Evolutionary conservation across 2,888 invertebrate species (phyloP).

Genomic region (Cephus nigrinus): DNA sequence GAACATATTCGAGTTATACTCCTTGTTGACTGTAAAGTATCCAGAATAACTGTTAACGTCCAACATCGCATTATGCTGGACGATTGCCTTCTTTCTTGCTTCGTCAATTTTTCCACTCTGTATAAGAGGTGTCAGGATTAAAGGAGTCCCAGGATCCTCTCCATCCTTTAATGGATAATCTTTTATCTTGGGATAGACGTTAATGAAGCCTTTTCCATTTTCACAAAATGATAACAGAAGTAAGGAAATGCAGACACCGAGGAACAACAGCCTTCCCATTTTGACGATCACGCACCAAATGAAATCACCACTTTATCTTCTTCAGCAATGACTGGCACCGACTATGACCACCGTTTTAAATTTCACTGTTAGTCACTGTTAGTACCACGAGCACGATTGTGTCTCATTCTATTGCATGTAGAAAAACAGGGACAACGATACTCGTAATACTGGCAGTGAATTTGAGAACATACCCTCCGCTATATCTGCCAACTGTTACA

Average conservation of each 20-base stretch:
- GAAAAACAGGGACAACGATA: no score
- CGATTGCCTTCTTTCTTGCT: slow-evolving; percentile 71
- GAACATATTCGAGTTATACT: slow-evolving; percentile 84
- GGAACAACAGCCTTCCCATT: not conserved
- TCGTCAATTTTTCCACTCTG: slow-evolving; percentile 77
- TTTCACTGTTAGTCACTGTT: no score
- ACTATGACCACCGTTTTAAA: no score
- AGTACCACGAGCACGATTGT: no score
- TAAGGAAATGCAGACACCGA: not conserved
- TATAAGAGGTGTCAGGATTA: slow-evolving; percentile 81
- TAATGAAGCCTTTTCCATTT: slow-evolving; percentile 23
- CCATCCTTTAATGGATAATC: slow-evolving; percentile 29
- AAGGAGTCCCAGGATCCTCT: slow-evolving; percentile 69
- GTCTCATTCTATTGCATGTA: no score
- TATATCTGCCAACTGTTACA: not conserved
- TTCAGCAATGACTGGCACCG: not conserved
- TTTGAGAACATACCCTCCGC: no score
- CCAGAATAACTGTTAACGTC: slow-evolving; percentile 80
- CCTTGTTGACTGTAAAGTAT: slow-evolving; percentile 85
- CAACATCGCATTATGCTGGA: slow-evolving; percentile 71
- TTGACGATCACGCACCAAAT: not conserved
- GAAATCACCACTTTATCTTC: not conserved
- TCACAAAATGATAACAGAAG: not conserved
- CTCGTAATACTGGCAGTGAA: no score
- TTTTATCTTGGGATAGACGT: slow-evolving; percentile 54